Evolutionary conservation across 2,113 vertebrate genomes (phyloP), one percentile per base, ranked within the genome.

Genomic region (Sinocyclocheilus rhinocerous): DNA sequence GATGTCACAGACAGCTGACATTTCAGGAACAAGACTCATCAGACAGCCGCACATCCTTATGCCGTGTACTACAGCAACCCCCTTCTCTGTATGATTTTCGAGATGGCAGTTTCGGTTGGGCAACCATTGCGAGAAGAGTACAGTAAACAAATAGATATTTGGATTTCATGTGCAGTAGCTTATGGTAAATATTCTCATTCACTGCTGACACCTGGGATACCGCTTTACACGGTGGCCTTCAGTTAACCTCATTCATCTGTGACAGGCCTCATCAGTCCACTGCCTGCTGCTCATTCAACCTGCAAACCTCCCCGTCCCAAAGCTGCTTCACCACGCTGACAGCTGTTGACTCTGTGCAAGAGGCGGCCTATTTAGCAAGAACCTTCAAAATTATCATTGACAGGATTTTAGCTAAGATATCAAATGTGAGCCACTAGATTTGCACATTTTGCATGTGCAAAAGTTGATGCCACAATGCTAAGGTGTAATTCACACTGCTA

Each of bases 201-300:
- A 29, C 70, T 72, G 86, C 81, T 88, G 88, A 81, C 84, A 84
- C 52, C 59, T 79, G 78, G 89, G 81, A 83, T 84, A 55, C 83
- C 42, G 83, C 87, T 9, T 85, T 52, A 89, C 81, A 85, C 83
- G 45, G 84, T 81, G 88, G 88, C 90, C 89, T 85, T 84, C 83
- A 88, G 87, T 92, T 90, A 91, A 92, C 90, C 92, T 91, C 87
- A 89, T 91, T 92, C 90, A 91, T 92, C 91, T 85, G 87, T 88
- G 89, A 84, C 85, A 39, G 61, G 83, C 87, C 87, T 89, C 90
- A 88, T 91, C 90, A 89, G 89, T 87, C 84, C 70, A 77, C 42
- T 75, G 75, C 65, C 86, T 89, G 72, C 88, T 87, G 84, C 86
- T 87, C 88, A 89, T 79, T 85, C 88, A 89, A 83, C 78, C 83